These are phyloP conservation scores for Eupelmus urozonus DNA, from an alignment of 2,888 invertebrate genomes.

Conservation along the genomic window DNA sequence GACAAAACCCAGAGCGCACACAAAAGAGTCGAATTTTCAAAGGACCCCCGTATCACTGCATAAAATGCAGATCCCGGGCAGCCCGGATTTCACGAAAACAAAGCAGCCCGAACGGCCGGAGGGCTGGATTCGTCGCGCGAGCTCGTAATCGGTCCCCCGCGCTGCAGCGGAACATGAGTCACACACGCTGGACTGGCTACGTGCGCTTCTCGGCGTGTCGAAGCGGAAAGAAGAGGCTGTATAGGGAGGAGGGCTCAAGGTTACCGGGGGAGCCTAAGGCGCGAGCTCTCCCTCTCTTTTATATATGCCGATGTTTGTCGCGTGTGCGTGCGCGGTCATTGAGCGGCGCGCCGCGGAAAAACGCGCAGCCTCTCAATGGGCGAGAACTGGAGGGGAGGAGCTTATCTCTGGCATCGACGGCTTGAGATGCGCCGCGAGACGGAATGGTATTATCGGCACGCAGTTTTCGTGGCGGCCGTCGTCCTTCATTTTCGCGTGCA, in stretches of 20 bases:
- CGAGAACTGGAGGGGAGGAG: slow-evolving; percentile 32
- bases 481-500: slow-evolving; percentile 29
- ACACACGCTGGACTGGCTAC: too few relatives aligned
- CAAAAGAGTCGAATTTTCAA: slow-evolving; percentile 5
- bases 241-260: slow-evolving; percentile 20
- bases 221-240: not conserved
- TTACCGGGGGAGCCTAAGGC: slow-evolving; percentile 18
- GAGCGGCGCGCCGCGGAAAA: slow-evolving; percentile 34
- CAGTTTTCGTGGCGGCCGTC: not conserved
- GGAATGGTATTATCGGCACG: slow-evolving; percentile 44
- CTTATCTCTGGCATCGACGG: slow-evolving; percentile 13
- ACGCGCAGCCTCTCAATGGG: slow-evolving; percentile 35
- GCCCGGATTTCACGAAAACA: slow-evolving; percentile 40
- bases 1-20: too few relatives aligned
- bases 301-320: slow-evolving; percentile 33
- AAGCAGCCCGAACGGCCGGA: not conserved
- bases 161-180: too few relatives aligned
- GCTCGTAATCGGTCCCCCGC: not conserved
- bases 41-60: not conserved
- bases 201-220: not conserved
- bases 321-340: slow-evolving; percentile 34
- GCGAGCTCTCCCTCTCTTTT: slow-evolving; percentile 15
- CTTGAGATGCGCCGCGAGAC: slow-evolving; percentile 3
- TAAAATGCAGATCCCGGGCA: slow-evolving; percentile 32
- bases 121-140: not conserved